Evolutionary conservation across 1,140 invertebrate genomes (phyloP).

Genomic region (Calephelis virginiensis): DNA sequence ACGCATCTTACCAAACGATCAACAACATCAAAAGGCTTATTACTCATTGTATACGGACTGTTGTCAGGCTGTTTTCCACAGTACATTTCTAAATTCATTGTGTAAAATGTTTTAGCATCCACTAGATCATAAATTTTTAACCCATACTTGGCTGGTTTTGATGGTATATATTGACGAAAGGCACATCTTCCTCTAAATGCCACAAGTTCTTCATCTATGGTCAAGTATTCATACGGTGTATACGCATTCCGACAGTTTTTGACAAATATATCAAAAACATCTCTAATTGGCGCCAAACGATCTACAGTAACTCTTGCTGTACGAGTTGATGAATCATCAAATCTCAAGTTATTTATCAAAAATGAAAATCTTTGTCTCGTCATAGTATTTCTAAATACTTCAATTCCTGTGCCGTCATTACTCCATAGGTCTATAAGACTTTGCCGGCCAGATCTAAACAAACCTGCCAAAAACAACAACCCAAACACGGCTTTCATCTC

Average conservation of each 20-base stretch:
- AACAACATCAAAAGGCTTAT: constrained; percentile 20
- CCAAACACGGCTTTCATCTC: neutral
- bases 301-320: constrained; percentile 29
- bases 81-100: constrained; percentile 26
- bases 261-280: constrained; percentile 33
- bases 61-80: constrained; percentile 19
- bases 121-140: constrained; percentile 56
- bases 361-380: constrained; percentile 9
- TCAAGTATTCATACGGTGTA: neutral
- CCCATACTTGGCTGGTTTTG: constrained; percentile 74
- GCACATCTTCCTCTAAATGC: constrained; percentile 51
- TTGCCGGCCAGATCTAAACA: neutral
- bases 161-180: constrained; percentile 69
- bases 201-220: constrained; percentile 51
- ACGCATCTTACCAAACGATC: constrained; percentile 16
- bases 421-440: neutral
- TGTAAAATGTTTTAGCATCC: constrained; percentile 41
- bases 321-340: constrained; percentile 38
- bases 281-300: constrained; percentile 26
- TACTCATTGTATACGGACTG: constrained; percentile 7
- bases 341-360: constrained; percentile 10
- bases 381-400: neutral
- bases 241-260: neutral
- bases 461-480: neutral
- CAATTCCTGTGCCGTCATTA: neutral